Evolutionary conservation across 64 coral and sea anemone genomes (phyloP), one percentile per base, ranked within the genome.

Genomic region (Montipora sp.): DNA sequence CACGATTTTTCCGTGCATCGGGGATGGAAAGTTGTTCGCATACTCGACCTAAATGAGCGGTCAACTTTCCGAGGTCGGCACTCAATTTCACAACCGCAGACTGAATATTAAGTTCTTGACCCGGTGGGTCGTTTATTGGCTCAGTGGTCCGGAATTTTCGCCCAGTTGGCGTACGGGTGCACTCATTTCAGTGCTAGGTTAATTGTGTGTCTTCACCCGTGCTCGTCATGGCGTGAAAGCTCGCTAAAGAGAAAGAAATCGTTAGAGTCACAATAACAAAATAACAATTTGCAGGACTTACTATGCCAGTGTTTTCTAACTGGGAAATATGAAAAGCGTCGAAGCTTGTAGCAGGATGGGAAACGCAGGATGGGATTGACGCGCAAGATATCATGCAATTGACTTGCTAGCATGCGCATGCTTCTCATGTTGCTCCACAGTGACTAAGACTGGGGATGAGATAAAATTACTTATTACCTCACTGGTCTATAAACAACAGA

Each of bases 391-490:
- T 6, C 43, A 14, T 43, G 27, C 12, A 27, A 78, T 46, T 78
- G 76, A 78, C 76, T 78, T 78, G 6, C 47, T 80, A 80, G 78
- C 48, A 80, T 44, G 47, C 78, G 78, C 78, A 80, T 80, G 24
- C 78, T 80, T 80, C 78, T 80, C 78, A 80, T 80, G 78, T 80
- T 55, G 20, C 78, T 80, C 78, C 78, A 0, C 3, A 57, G 53
- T 57, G 53, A 57, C 53, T 47, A 80, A 69, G 53, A 57, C 53
- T 57, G 53, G 1, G 53, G 53, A 57, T 2, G 53, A 57, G 53
- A 57, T 57, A 57, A 2, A 57, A 57, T 57, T 57, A 27, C 27
- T 27, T 27, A 27, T 27, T 27, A 27, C 1, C 27, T 27, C 27
- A 27, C 27, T 27, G 27, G 27, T 27, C 27, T 27, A 27, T 27